Percentiles rank a stretch among this genome's conserved stretches.
These are phyloP conservation scores for Nasonovia ribisnigri DNA, from an alignment of 2,888 invertebrate genomes.

Conservation along the genomic window DNA sequence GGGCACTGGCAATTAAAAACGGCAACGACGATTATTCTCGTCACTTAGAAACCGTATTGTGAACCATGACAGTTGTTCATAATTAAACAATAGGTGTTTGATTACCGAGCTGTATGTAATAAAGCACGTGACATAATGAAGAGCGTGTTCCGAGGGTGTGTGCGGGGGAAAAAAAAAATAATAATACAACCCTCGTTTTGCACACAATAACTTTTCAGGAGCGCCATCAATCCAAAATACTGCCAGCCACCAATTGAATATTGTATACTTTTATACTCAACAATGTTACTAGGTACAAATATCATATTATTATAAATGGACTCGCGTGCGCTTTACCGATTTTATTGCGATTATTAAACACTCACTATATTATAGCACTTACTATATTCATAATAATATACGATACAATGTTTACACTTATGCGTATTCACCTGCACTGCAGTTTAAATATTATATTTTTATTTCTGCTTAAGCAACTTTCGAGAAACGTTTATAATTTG, in stretches of 20 bases:
- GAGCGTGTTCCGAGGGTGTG: constrained; percentile 18
- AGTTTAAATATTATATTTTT: not conserved
- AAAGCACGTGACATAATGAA: constrained; percentile 25
- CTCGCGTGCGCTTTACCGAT: not conserved
- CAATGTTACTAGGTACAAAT: not conserved
- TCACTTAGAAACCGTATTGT: constrained; percentile 17
- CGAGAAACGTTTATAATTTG: not conserved
- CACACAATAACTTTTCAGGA: constrained; percentile 22
- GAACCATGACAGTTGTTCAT: constrained; percentile 49
- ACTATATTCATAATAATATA: not conserved
- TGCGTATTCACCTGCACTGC: not conserved
- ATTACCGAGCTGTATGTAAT: constrained; percentile 15
- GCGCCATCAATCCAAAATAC: constrained; percentile 40
- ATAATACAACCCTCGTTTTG: constrained; percentile 44
- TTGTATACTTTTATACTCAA: not conserved
- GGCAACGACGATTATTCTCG: constrained; percentile 19
- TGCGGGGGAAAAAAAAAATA: not conserved
- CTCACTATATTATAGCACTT: not conserved
- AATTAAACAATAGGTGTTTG: constrained; percentile 56
- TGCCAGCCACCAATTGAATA: constrained; percentile 26
- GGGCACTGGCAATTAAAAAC: not conserved
- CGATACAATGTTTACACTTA: not conserved
- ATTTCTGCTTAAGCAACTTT: not conserved
- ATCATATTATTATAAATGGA: not conserved
- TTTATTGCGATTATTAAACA: not conserved